These are phyloP conservation scores for Drosophila mauritiana DNA, from an alignment of 1,140 invertebrate species.

Conservation along the genomic window DNA sequence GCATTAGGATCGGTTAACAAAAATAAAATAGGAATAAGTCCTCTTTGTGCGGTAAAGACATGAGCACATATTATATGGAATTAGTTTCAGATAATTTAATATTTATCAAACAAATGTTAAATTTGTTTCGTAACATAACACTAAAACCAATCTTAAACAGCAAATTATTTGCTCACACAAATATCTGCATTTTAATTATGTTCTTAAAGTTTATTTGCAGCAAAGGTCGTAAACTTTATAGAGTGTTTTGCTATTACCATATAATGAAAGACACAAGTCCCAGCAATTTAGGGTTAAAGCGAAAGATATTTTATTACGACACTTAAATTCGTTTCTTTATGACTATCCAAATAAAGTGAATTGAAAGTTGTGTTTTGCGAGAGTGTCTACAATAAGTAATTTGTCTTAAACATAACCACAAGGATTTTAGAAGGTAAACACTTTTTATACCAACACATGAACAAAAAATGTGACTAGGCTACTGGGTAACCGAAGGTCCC, in stretches of 20 bases:
- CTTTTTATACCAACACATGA: background rate
- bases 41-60: background rate
- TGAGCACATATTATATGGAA: background rate
- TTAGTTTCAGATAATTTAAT: background rate
- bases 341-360: background rate
- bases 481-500: background rate
- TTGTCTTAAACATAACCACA: too few species aligned
- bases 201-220: background rate
- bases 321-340: background rate
- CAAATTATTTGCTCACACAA: background rate
- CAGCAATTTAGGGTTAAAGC: too few species aligned
- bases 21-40: background rate
- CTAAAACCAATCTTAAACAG: too few species aligned
- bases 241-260: background rate
- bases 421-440: background rate
- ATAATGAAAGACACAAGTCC: background rate
- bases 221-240: conserved; percentile 1
- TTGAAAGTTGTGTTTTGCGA: background rate
- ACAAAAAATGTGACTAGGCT: background rate
- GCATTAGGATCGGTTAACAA: background rate
- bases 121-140: background rate
- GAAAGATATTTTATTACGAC: background rate
- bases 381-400: background rate
- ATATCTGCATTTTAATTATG: background rate
- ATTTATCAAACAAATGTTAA: background rate